A percentile compares a stretch with the other conserved stretches of the same genome.
phyloP scores from a whole-genome alignment of 2,113 vertebrate genomes.

The Peromyscus maniculatus region DNA sequence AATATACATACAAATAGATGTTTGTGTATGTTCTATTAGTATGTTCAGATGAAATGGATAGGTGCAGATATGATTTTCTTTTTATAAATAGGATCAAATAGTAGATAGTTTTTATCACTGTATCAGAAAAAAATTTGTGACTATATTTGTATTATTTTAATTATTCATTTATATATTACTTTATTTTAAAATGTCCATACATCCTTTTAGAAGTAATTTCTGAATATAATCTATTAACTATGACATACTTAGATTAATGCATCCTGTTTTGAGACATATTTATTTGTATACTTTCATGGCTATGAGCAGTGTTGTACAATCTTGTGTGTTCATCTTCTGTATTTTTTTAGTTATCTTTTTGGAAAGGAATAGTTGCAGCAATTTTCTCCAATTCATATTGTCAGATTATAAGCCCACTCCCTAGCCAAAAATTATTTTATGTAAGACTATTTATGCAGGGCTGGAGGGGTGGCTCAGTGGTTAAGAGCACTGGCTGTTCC shows the following conservation, averaged over 20 bases:
- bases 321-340: not conserved
- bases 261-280: not conserved
- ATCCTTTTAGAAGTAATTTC: not conserved
- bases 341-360: not conserved
- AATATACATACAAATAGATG: not conserved
- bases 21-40: too few species aligned
- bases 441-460: not conserved
- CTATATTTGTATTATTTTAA: not conserved
- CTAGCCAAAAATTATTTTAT: not conserved
- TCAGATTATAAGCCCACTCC: not conserved
- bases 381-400: not conserved
- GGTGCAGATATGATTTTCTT: not conserved
- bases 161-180: not conserved
- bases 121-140: not conserved
- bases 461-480: not conserved
- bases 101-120: not conserved
- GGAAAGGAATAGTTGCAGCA: not conserved
- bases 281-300: too few species aligned
- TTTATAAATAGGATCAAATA: not conserved
- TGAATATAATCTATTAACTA: not conserved
- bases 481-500: not conserved
- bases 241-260: not conserved
- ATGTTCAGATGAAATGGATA: not conserved
- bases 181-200: not conserved
- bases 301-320: not conserved